Percentiles rank a stretch among this genome's conserved stretches.
These are phyloP conservation scores for Drosophila crucigera DNA, from an alignment of 2,888 invertebrate species.

Conservation along the genomic window DNA sequence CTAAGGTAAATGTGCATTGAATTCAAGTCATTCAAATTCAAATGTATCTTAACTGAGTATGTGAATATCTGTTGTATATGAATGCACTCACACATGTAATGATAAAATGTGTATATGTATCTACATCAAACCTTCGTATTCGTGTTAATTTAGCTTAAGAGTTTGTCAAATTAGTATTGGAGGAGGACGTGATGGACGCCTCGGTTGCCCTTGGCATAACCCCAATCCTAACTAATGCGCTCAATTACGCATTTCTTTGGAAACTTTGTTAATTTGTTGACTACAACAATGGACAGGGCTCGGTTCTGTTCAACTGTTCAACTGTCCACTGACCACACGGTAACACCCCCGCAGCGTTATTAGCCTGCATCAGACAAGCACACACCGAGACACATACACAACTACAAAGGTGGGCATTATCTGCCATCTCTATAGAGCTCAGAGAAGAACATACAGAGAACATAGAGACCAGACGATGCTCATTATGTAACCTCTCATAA, in stretches of 20 bases:
- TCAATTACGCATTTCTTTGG: constrained; percentile 74
- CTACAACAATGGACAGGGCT: constrained; percentile 63
- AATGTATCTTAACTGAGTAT: background rate
- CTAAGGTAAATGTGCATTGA: background rate
- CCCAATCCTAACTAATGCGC: constrained; percentile 54
- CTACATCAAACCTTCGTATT: constrained; percentile 3
- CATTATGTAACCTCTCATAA: constrained; percentile 80
- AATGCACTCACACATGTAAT: background rate
- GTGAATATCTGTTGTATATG: background rate
- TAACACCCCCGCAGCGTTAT: constrained; percentile 66
- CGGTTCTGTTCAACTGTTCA: constrained; percentile 11
- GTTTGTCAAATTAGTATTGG: constrained; percentile 70
- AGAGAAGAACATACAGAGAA: background rate
- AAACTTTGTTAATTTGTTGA: constrained; percentile 77
- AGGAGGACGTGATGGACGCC: constrained; percentile 53
- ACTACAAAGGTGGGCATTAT: constrained; percentile 43
- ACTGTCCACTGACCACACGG: constrained; percentile 37
- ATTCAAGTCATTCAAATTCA: background rate
- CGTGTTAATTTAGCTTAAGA: constrained; percentile 55
- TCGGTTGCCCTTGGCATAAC: constrained; percentile 26
- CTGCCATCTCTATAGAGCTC: constrained; percentile 53
- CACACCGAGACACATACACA: constrained; percentile 21
- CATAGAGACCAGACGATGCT: constrained; percentile 31
- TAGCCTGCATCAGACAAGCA: constrained; percentile 49
- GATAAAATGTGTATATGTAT: background rate